These are phyloP conservation scores for Narcine bancroftii DNA, from an alignment of 2,113 vertebrate species.

Conservation along the genomic window DNA sequence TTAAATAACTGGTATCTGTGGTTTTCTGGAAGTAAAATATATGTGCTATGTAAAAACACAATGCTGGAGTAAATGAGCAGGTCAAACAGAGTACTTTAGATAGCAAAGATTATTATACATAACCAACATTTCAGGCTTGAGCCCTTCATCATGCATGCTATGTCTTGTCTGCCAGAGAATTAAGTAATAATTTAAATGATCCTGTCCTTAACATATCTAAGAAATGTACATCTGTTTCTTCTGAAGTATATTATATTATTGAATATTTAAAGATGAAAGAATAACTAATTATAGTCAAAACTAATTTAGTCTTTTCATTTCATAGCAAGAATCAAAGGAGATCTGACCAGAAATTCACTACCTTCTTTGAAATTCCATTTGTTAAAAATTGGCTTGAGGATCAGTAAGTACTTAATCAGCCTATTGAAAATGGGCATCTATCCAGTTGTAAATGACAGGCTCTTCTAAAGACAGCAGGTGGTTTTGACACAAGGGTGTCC, in stretches of 20 bases:
- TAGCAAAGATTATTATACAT: too few species aligned
- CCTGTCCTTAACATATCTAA: neutral
- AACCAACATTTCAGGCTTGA: too few species aligned
- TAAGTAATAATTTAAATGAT: neutral
- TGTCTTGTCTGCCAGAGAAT: neutral
- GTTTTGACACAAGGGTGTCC: neutral
- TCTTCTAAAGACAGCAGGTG: conserved; percentile 13
- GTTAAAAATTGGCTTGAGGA: conserved; percentile 67
- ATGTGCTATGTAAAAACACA: too few species aligned
- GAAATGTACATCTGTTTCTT: neutral
- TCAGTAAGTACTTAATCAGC: conserved; percentile 66
- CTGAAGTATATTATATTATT: conserved; percentile 77
- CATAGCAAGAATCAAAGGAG: conserved; percentile 72
- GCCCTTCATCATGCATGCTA: too few species aligned
- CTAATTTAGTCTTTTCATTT: conserved; percentile 37
- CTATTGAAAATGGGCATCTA: neutral
- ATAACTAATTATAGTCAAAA: conserved; percentile 14
- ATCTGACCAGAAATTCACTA: conserved; percentile 52
- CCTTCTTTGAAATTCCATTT: conserved; percentile 77
- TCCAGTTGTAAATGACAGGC: conserved; percentile 18
- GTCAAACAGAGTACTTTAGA: too few species aligned
- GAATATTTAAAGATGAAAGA: conserved; percentile 39
- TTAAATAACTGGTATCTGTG: neutral
- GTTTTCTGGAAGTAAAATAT: neutral
- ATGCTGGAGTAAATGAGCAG: too few species aligned